phyloP scores from a whole-genome alignment of 2,888 invertebrate species.

The Cheilosia vulpina region DNA sequence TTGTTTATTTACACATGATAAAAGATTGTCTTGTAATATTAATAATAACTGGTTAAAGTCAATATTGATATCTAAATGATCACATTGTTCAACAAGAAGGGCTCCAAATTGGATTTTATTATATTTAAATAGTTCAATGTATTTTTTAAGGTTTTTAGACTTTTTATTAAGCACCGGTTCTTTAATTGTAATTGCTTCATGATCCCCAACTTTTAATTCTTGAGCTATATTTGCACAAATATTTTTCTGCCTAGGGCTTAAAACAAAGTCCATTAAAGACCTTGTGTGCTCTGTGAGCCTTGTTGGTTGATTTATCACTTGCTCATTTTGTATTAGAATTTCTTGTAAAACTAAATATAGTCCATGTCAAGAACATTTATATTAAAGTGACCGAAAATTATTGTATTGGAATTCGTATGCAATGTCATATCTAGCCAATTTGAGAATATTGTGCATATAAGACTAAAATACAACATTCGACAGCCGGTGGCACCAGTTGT shows the following conservation, averaged over 20 bases:
- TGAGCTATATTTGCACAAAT: not conserved
- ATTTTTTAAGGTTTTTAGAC: not conserved
- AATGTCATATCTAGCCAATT: no score
- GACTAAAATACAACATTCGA: no score
- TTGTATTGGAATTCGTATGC: no score
- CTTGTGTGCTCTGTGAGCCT: not conserved
- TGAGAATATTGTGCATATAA: no score
- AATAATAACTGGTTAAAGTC: not conserved
- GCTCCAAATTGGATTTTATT: conserved; percentile 7
- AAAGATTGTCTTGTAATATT: not conserved
- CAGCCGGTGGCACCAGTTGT: no score
- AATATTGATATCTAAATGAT: not conserved
- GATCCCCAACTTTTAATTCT: conserved; percentile 9
- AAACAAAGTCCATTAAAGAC: no score
- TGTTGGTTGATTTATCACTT: not conserved
- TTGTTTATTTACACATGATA: not conserved
- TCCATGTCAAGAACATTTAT: no score
- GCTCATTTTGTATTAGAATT: no score
- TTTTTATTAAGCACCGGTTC: no score
- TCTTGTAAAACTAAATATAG: no score
- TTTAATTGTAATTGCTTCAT: not conserved
- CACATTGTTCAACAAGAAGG: conserved; percentile 12
- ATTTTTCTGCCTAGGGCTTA: conserved; percentile 6
- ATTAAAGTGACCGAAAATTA: no score
- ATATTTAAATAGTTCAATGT: conserved; percentile 7